phyloP scores from a whole-genome alignment of 2,888 invertebrate genomes.

The Pseudoips prasinana region DNA sequence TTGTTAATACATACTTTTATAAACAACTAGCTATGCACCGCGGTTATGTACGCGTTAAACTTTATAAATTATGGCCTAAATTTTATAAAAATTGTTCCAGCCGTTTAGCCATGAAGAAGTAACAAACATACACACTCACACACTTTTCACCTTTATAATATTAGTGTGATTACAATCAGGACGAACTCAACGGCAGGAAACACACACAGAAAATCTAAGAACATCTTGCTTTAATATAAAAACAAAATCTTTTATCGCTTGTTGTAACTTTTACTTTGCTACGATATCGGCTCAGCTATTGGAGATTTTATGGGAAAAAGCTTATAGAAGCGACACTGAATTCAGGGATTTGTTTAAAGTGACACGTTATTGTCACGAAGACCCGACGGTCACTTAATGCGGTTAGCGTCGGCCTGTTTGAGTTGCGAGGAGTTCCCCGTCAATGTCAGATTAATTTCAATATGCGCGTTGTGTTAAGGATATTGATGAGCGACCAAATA shows the following conservation, averaged over 20 bases:
- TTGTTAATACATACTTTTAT: too few relatives aligned
- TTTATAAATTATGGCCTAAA: too few relatives aligned
- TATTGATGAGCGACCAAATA: constrained; percentile 1
- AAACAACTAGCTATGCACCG: too few relatives aligned
- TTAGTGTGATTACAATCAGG: too few relatives aligned
- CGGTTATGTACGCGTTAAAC: too few relatives aligned
- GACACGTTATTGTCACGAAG: constrained; percentile 43
- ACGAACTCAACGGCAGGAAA: too few relatives aligned
- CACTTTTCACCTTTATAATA: too few relatives aligned
- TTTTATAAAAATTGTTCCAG: too few relatives aligned
- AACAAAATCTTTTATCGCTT: constrained; percentile 8
- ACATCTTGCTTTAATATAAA: constrained; percentile 10
- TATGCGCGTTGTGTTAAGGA: constrained; percentile 22
- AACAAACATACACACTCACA: too few relatives aligned
- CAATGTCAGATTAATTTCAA: constrained; percentile 48
- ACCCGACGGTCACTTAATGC: constrained; percentile 65
- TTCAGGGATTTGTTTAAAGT: constrained; percentile 44
- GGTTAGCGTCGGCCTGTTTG: constrained; percentile 67
- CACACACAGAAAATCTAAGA: too few relatives aligned
- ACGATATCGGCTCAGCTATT: constrained; percentile 5
- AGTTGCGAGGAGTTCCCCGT: constrained; percentile 46
- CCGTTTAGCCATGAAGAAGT: too few relatives aligned
- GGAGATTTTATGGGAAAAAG: constrained; percentile 29
- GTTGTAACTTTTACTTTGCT: constrained; percentile 3
- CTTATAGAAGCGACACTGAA: constrained; percentile 32